phyloP scores from a whole-genome alignment of 2,113 vertebrate genomes.

The Melanerpes aurifrons region DNA sequence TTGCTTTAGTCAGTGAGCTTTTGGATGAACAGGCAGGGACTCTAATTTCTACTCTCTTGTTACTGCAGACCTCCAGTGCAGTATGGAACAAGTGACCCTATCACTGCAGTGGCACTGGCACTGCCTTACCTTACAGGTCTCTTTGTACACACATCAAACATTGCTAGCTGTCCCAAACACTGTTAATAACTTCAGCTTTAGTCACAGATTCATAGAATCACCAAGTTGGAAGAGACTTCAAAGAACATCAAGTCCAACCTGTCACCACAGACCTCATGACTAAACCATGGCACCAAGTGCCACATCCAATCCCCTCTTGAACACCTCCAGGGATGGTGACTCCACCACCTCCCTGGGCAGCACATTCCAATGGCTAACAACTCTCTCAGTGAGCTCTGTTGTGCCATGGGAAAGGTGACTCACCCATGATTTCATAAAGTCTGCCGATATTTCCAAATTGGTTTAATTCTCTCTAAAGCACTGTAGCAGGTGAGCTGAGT shows the following conservation, averaged over 20 bases:
- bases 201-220: background rate
- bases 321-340: too few species aligned
- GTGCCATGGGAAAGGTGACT: background rate
- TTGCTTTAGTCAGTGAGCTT: background rate
- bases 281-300: too few species aligned
- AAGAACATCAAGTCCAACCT: too few species aligned
- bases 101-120: background rate
- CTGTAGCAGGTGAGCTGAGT: background rate
- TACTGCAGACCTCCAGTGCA: background rate
- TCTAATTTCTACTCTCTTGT: background rate
- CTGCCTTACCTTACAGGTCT: background rate
- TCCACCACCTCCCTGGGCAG: too few species aligned
- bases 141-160: accelerated
- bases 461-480: background rate
- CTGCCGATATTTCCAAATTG: background rate
- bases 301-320: too few species aligned
- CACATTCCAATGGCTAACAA: too few species aligned
- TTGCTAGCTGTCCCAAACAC: background rate
- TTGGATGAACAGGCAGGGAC: background rate
- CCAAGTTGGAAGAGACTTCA: too few species aligned
- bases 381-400: background rate
- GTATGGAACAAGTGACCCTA: background rate
- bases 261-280: too few species aligned
- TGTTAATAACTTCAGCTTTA: background rate
- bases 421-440: background rate